Base-by-base conservation (phyloP, 2,113 vertebrate genomes). In the Murina feae region DNA sequence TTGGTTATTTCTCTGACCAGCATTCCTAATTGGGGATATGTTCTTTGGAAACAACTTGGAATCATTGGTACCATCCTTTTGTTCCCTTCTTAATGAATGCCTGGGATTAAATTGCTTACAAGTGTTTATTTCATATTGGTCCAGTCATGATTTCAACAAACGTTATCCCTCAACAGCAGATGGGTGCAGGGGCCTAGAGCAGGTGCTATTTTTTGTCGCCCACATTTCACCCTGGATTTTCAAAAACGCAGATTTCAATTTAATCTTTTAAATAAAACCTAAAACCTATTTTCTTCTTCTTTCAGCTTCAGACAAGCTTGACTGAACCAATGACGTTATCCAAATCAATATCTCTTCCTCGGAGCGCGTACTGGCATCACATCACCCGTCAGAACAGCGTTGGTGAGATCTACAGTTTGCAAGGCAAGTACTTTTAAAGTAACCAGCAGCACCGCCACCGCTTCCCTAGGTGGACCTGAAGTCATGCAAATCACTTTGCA, bases 311-410 rank as follows among this genome's bases (percentile, higher is more conserved):
- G 98, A 99, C 99, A 93, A 99, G 97, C 94, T 95, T 98, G 93
- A 98, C 98, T 93, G 99, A 99, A 96, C 99, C 98, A 28, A 98
- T 98, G 98, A 98, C 98, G 32, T 98, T 99, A 97, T 99, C 99
- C 96, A 99, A 99, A 98, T 99, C 99, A 30, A 99, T 99, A 97
- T 99, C 99, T 66, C 99, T 99, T 93, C 99, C 99, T 85, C 99
- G 99, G 17, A 99, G 99, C 32, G 99, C 99, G 0, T 99, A 99
- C 97, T 99, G 99, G 99, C 99, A 99, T 96, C 99, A 99, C 95
- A 99, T 99, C 98, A 99, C 99, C 5, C 99, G 99, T 89, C 99
- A 99, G 98, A 99, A 98, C 98, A 99, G 99, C 78, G 98, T 99
- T 92, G 99, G 99, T 97, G 99, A 99, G 97, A 99, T 99, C 98